Percentiles rank a stretch among this genome's conserved stretches.
Evolutionary conservation across 2,797 vertebrate genomes (phyloP).

Genomic region (Balearica regulorum): DNA sequence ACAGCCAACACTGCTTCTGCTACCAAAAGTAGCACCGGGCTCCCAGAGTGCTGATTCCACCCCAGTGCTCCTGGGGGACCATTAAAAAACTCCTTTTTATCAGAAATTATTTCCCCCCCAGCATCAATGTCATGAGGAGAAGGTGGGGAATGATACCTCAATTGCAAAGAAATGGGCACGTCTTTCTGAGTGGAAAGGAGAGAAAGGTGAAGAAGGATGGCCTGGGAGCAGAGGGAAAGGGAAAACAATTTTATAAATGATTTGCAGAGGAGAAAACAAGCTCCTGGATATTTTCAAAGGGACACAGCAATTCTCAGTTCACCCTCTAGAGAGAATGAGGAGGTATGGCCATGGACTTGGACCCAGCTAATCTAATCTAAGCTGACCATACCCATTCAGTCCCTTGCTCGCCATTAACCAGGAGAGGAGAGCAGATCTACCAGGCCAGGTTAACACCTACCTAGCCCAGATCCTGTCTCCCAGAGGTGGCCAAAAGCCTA

Average conservation of each 20-base stretch:
- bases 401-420: not conserved
- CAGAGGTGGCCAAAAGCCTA: not conserved
- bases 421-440: not conserved
- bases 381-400: too few species aligned
- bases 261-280: not conserved
- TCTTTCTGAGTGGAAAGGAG: not conserved
- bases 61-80: not conserved
- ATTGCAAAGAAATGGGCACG: not conserved
- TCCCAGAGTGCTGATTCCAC: not conserved
- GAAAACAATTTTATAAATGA: not conserved
- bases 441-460: not conserved
- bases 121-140: fast-evolving
- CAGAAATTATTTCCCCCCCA: not conserved
- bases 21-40: not conserved
- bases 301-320: not conserved
- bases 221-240: not conserved
- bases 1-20: not conserved
- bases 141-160: not conserved
- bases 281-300: not conserved
- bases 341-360: not conserved
- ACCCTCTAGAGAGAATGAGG: not conserved
- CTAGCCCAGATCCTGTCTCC: not conserved
- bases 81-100: fast-evolving
- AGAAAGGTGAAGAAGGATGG: not conserved
- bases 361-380: not conserved